Base-by-base conservation (phyloP, 2,797 vertebrate species). In the Smutsia temminckii region DNA sequence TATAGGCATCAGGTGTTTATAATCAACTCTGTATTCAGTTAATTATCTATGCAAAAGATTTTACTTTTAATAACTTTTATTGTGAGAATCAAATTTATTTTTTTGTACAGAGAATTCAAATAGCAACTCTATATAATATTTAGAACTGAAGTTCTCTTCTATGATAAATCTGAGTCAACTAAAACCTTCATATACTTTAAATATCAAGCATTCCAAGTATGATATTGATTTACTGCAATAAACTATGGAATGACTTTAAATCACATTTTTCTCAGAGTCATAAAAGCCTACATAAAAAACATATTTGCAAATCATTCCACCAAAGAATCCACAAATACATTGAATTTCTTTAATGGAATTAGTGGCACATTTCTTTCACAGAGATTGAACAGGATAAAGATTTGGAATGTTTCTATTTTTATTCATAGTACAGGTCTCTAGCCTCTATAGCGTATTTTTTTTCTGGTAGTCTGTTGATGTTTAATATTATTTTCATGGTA, bases 401-500 rank as follows among this genome's bases (percentile, higher is more conserved):
- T 63, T 55, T 92, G 14, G 12, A 69, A 74, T 74, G 74, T 92
- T 72, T 34, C 0, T 37, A 51, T 25, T 77, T 87, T 61, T 85
- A 84, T 81, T 84, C 34, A 74, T 1, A 40, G 27, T 13, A 9
- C 21, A 57, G 37, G 4, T 64, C 10, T 71, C 1, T 23, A 74
- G n/a, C 4, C 59, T 74, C 10, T 21, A 32, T 20, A 10, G 32
- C 14, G 59, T 69, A 25, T 40, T 84, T 71, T 69, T 95, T 71
- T 92, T 29, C 63, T 77, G 37, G 3, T 40, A 29, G 59, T 37
- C 72, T 2, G 7, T 0, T 9, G 21, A 88, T 42, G 9, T 27
- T n/a, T 75, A 51, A 85, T 95, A 77, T 75, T n/a, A 14, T 64
- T 90, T 93, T 92, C 17, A 55, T 66, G 69, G 13, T 78, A 74